Evolutionary conservation across 2,888 invertebrate species (phyloP), one percentile per base, ranked within the genome.

Genomic region (Drosophila rubida): DNA sequence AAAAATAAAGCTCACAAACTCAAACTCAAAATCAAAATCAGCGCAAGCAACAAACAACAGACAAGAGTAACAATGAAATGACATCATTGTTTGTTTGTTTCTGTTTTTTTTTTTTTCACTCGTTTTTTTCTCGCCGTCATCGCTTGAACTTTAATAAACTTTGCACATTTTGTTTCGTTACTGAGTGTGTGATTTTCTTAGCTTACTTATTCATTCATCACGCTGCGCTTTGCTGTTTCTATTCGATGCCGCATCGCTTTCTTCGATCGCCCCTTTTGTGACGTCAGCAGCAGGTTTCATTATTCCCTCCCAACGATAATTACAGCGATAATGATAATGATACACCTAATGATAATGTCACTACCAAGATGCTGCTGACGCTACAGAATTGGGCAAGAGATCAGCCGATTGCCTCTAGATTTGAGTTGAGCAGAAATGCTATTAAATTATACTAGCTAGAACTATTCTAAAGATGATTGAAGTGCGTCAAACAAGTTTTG

Each of bases 101-200:
- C 9, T 30, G n/a, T n/a, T n/a, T 69, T 80, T 27, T 25, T 25
- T 7, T 25, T 25, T 25, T 3, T 19, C 2, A 2, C 19, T 1
- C 11, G 3, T 30, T 57, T 37, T 54, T 49, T 46, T 27, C 37
- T 49, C 57, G 35, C 45, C 25, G 39, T 59, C 54, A 54, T 35
- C 44, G 58, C 60, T 68, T 89, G 89, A 85, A 89, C 84, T 80
- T 75, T 39, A 79, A 75, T 86, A 77, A 85, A 85, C 89, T 85
- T 89, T 87, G 83, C 74, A 87, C 76, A 70, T 78, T 65, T 69
- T 57, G 49, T 32, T 55, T 42, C 19, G 25, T 13, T 27, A 39
- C 4, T 19, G 37, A 25, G 41, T 16, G 53, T 6, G 19, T 60
- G 46, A 22, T 60, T 70, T 70, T 61, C 14, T 19, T 53, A 51